A percentile compares a stretch with the other conserved stretches of the same genome.
Evolutionary conservation across 2,888 invertebrate genomes (phyloP).

Genomic region (Drosophila phalerata): DNA sequence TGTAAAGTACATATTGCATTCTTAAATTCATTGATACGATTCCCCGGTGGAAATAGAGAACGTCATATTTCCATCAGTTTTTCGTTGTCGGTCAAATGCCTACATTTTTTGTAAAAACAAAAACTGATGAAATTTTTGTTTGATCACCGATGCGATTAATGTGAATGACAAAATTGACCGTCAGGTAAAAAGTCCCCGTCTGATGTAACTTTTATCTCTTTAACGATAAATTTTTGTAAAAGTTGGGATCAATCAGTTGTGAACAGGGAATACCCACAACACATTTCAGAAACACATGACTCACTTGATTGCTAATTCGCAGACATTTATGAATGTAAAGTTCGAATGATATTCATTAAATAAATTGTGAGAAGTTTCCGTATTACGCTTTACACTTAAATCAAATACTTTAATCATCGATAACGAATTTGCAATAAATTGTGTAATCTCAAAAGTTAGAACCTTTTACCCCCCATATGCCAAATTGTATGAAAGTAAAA

Average conservation of each 20-base stretch:
- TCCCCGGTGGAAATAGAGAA: no score
- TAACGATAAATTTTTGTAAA: neutral
- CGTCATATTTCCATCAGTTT: no score
- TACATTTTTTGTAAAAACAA: no score
- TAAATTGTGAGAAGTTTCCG: constrained; percentile 6
- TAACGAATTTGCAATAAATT: constrained; percentile 1
- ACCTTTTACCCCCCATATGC: neutral
- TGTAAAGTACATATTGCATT: no score
- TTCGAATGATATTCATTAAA: constrained; percentile 6
- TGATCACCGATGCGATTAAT: no score
- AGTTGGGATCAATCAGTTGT: neutral
- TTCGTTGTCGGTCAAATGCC: no score
- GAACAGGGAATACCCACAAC: neutral
- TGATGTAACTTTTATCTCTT: no score
- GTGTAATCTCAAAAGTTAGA: neutral
- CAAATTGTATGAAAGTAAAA: neutral
- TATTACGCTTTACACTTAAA: constrained; percentile 7
- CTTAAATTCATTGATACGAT: no score
- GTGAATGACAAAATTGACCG: no score
- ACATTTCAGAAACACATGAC: neutral
- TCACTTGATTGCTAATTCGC: neutral
- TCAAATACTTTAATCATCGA: neutral
- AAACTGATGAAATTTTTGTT: no score
- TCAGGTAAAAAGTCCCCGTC: no score
- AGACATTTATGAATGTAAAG: neutral